Conservation (phyloP, 2,113 vertebrate genomes). For the Phodopus roborovskii region DNA sequence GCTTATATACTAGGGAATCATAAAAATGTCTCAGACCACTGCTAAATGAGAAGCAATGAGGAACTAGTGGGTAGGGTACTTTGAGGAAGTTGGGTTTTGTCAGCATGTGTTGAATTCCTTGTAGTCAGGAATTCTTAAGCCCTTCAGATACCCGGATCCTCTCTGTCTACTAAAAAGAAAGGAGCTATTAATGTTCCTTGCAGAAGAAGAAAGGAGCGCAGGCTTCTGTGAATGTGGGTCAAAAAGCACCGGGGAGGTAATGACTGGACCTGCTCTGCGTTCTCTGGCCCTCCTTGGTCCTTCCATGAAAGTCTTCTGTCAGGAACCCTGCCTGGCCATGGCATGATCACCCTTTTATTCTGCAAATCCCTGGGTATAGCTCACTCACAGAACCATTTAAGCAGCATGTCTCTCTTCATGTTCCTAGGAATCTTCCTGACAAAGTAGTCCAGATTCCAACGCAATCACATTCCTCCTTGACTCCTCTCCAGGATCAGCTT, state of each 20-base stretch:
- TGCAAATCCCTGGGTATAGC: constrained; percentile 70
- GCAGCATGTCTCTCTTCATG: constrained; percentile 66
- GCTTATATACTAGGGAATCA: background rate
- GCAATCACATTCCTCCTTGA: constrained; percentile 57
- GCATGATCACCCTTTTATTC: constrained; percentile 69
- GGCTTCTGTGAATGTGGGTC: constrained; percentile 74
- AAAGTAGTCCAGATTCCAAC: constrained; percentile 58
- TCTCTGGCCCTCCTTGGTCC: constrained; percentile 67
- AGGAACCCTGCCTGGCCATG: constrained; percentile 64
- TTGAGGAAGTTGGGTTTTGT: constrained; percentile 73
- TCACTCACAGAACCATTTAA: constrained; percentile 69
- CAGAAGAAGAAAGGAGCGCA: constrained; percentile 67
- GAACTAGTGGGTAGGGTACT: constrained; percentile 70
- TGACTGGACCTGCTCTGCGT: constrained; percentile 65
- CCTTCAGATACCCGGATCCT: constrained; percentile 70
- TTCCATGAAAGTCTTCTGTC: constrained; percentile 73
- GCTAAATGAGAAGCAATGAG: constrained; percentile 62
- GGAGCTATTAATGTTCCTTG: constrained; percentile 71
- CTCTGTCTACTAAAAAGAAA: constrained; percentile 68
- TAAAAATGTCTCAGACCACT: constrained; percentile 53
- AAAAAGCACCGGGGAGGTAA: constrained; percentile 78
- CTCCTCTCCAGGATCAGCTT: constrained; percentile 52
- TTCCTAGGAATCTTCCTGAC: constrained; percentile 71
- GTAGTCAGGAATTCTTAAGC: constrained; percentile 74
- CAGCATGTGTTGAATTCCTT: constrained; percentile 68